These are phyloP conservation scores for Centroberyx gerrardi DNA, from an alignment of 2,797 vertebrate genomes.

Conservation along the genomic window DNA sequence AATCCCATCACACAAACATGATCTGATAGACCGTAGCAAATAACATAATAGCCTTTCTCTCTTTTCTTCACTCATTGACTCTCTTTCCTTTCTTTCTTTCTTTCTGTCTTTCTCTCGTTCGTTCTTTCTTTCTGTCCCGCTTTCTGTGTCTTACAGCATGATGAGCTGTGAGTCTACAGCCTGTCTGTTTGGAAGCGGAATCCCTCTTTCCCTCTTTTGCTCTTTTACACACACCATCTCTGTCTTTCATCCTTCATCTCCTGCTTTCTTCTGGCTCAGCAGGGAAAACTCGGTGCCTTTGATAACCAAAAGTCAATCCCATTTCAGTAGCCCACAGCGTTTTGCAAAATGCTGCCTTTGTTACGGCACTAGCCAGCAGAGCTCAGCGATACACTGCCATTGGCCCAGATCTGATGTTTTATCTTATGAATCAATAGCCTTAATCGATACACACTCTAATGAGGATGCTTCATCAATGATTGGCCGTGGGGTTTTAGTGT, in stretches of 20 bases:
- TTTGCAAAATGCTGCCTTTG: conserved; percentile 46
- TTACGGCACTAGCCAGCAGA: conserved; percentile 23
- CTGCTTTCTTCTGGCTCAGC: conserved; percentile 37
- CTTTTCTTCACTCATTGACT: conserved; percentile 18
- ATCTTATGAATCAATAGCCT: conserved; percentile 75
- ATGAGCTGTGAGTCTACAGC: conserved; percentile 54
- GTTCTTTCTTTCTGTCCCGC: conserved; percentile 39
- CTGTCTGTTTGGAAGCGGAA: neutral
- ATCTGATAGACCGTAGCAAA: conserved; percentile 61
- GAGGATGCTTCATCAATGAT: conserved; percentile 65
- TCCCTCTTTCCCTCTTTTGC: conserved; percentile 24
- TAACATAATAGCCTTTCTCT: conserved; percentile 38
- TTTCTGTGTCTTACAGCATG: conserved; percentile 45
- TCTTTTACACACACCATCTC: conserved; percentile 19
- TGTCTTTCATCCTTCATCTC: conserved; percentile 47
- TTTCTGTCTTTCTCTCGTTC: neutral
- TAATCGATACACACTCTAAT: conserved; percentile 78
- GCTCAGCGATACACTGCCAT: conserved; percentile 51
- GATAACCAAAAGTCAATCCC: conserved; percentile 47
- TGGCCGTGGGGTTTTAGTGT: conserved; percentile 46
- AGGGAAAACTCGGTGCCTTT: conserved; percentile 42
- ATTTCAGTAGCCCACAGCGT: conserved; percentile 33
- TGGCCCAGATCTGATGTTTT: conserved; percentile 69
- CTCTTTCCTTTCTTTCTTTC: conserved; percentile 42
- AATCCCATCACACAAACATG: conserved; percentile 64